Base-by-base conservation (phyloP, 2,113 vertebrate species). In the Pterocles orientalis region DNA sequence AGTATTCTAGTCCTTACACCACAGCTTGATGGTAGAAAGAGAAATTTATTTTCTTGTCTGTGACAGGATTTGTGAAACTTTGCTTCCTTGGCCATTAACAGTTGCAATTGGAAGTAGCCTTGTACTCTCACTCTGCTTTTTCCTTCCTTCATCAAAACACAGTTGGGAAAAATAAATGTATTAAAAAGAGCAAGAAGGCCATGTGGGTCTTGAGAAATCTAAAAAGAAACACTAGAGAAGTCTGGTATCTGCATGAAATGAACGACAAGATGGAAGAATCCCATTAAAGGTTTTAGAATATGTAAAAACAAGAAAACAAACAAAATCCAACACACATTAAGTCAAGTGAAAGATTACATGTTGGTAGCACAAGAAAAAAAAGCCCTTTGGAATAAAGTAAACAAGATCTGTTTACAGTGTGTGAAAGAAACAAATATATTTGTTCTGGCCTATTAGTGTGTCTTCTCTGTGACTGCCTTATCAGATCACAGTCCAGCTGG, bases 401-500 rank as follows among this genome's bases (percentile, higher is more conserved):
- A 95, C 84, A 91, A 91, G 69, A 89, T 91, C 86, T 95, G 77
- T 91, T 95, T 94, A 91, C 73, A 89, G 57, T 72, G 50, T 18
- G 53, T 82, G 73, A 92, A 95, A 94, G 43, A 95, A 95, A 85
- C 31, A 65, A 71, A 14, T 57, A 23, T 12, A 75, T 82, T 89
- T 95, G 62, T 94, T 76, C 70, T 89, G 39, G 77, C n/a, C 77
- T 87, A 45, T 87, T 95, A 87, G 53, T 71, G 20, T 41, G 31
- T 69, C 61, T 84, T 95, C 77, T 78, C 65, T 87, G 57, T 92
- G 91, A 87, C 61, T 87, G 70, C 65, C 57, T 91, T 91, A 95
- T 87, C 81, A 89, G 89, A 95, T 95, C 95, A 92, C 89, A 87
- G 75, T 83, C 81, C 91, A 96, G 94, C 81, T 95, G 94, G 93